phyloP scores from a whole-genome alignment of 2,888 invertebrate genomes.

The Miltochrista miniata region DNA sequence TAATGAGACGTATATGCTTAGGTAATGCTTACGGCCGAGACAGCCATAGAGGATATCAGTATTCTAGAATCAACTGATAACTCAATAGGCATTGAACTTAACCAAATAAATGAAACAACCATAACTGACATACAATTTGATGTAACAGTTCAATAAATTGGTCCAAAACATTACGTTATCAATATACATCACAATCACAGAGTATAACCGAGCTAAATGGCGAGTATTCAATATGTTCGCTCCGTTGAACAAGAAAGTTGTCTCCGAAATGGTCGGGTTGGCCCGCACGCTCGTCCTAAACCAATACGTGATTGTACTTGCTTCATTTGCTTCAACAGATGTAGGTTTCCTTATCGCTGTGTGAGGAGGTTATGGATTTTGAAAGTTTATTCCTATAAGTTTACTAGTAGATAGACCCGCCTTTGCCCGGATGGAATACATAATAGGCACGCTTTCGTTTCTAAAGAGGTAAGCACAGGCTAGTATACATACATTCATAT shows the following conservation, averaged over 20 bases:
- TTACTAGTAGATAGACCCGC: no score
- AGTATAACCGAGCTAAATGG: constrained; percentile 34
- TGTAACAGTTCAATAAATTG: constrained; percentile 23
- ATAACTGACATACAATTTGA: constrained; percentile 8
- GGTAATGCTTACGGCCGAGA: no score
- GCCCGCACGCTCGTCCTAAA: constrained; percentile 44
- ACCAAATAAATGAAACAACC: constrained; percentile 11
- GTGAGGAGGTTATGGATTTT: neutral
- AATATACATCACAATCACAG: constrained; percentile 34
- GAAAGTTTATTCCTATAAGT: neutral
- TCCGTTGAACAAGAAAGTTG: constrained; percentile 29
- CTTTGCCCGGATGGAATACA: no score
- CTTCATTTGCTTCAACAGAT: constrained; percentile 42
- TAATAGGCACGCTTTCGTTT: no score
- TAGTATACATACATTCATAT: no score
- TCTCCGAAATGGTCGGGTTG: constrained; percentile 27
- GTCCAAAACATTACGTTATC: constrained; percentile 24
- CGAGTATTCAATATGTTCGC: constrained; percentile 29
- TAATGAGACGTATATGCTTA: no score
- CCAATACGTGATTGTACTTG: constrained; percentile 46
- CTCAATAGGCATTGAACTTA: neutral
- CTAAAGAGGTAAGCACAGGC: no score
- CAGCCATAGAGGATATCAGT: no score
- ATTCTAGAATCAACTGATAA: no score
- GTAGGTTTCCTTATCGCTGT: constrained; percentile 22